phyloP scores from a whole-genome alignment of 2,113 vertebrate genomes.

The Otocyon megalotis region DNA sequence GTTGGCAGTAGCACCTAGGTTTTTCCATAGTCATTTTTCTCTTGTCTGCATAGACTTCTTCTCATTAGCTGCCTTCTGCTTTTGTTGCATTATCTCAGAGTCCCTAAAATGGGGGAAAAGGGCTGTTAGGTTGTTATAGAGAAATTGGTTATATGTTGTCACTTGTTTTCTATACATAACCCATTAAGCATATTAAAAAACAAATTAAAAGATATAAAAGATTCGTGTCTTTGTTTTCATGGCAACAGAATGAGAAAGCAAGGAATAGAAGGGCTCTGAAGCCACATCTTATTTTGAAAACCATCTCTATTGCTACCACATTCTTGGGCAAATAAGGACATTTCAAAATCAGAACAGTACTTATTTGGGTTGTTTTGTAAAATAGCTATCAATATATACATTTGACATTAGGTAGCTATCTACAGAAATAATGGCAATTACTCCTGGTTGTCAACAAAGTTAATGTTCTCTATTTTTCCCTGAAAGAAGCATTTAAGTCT shows the following conservation, averaged over 20 bases:
- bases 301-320: not conserved
- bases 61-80: slow-evolving; percentile 89
- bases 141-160: slow-evolving; percentile 45
- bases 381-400: not conserved
- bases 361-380: not conserved
- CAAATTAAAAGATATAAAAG: not conserved
- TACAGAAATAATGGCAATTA: slow-evolving; percentile 20
- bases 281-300: slow-evolving; percentile 27
- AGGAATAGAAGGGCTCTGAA: not conserved
- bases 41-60: slow-evolving; percentile 86
- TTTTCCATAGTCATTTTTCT: slow-evolving; percentile 81
- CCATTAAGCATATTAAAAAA: not conserved
- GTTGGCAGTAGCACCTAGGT: slow-evolving; percentile 68
- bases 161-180: slow-evolving; percentile 32
- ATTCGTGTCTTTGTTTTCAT: slow-evolving; percentile 32
- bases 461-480: not conserved
- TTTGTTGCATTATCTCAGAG: slow-evolving; percentile 90
- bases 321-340: slow-evolving; percentile 14
- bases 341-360: not conserved
- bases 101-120: slow-evolving; percentile 83
- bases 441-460: slow-evolving; percentile 4
- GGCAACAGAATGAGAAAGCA: slow-evolving; percentile 11
- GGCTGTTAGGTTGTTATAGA: not conserved
- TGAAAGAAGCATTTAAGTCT: slow-evolving; percentile 18
- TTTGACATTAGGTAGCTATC: not conserved